Conservation (phyloP, 2,113 vertebrate genomes). For the Hippocampus mohnikei region DNA sequence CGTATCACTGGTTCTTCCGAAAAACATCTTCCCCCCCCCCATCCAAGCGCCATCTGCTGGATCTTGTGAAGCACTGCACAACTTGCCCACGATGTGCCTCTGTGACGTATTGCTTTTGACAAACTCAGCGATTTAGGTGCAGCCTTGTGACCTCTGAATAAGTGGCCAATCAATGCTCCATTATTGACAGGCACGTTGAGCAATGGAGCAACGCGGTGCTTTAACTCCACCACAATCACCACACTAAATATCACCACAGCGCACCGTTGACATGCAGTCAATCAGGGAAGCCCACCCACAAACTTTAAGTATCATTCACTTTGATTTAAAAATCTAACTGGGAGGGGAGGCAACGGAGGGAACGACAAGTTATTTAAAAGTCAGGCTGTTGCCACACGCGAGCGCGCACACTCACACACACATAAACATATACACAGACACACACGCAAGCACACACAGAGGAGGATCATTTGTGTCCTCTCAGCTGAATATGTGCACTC, state of each 20-base stretch:
- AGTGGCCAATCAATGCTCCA: constrained; percentile 43
- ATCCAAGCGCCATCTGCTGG: neutral
- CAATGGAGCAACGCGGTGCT: constrained; percentile 37
- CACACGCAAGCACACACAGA: constrained; percentile 22
- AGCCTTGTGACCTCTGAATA: constrained; percentile 41
- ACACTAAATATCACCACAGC: constrained; percentile 35
- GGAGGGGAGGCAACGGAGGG: neutral
- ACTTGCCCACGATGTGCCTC: neutral
- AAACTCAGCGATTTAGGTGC: neutral
- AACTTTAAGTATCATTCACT: constrained; percentile 42
- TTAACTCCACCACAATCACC: constrained; percentile 29
- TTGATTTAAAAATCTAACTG: constrained; percentile 48
- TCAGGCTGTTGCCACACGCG: constrained; percentile 56
- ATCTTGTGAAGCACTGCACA: neutral
- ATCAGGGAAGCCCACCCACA: constrained; percentile 31
- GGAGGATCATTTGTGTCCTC: constrained; percentile 49
- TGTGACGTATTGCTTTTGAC: neutral
- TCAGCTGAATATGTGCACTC: constrained; percentile 49
- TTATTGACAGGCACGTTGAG: constrained; percentile 36
- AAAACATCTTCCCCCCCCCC: neutral
- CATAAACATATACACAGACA: too few species aligned
- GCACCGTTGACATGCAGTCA: constrained; percentile 39
- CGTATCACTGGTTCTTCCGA: neutral
- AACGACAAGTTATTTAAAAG: constrained; percentile 33
- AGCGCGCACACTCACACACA: constrained; percentile 10